phyloP scores from a whole-genome alignment of 2,888 invertebrate genomes.

The Orthonychiurus folsomi region DNA sequence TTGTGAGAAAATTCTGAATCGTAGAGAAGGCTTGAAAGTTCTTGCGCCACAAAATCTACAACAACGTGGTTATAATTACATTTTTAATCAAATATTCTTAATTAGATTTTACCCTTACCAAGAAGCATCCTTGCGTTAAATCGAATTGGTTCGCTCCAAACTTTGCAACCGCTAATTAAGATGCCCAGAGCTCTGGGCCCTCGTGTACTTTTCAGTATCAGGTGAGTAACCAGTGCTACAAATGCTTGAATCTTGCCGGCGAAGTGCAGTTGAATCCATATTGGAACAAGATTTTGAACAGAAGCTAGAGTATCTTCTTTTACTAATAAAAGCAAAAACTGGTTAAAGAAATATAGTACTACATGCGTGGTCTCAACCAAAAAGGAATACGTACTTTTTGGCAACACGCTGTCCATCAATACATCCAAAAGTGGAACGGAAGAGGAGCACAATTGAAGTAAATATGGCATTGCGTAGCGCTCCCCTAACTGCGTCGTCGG shows the following conservation, averaged over 20 bases:
- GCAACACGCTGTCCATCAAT: slow-evolving; percentile 32
- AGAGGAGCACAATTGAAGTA: slow-evolving; percentile 64
- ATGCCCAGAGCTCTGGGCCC: slow-evolving; percentile 32
- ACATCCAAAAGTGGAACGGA: slow-evolving; percentile 43
- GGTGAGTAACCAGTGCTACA: slow-evolving; percentile 36
- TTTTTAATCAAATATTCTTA: slow-evolving; percentile 2
- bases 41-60: slow-evolving; percentile 31
- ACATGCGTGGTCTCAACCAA: neutral
- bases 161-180: slow-evolving; percentile 30
- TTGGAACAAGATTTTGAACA: slow-evolving; percentile 26
- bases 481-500: slow-evolving; percentile 44
- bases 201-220: slow-evolving; percentile 36
- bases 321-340: slow-evolving; percentile 17
- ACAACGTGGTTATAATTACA: too few relatives aligned
- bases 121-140: slow-evolving; percentile 25
- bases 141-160: slow-evolving; percentile 22
- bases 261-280: slow-evolving; percentile 36
- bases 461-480: slow-evolving; percentile 61
- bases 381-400: slow-evolving; percentile 22
- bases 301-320: slow-evolving; percentile 33
- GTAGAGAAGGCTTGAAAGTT: slow-evolving; percentile 28
- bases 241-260: slow-evolving; percentile 27
- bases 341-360: neutral
- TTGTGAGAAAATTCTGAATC: slow-evolving; percentile 25
- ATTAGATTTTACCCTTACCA: slow-evolving; percentile 22